Evolutionary conservation across 2,797 vertebrate species (phyloP).

Genomic region (Syndactyla subalaris): DNA sequence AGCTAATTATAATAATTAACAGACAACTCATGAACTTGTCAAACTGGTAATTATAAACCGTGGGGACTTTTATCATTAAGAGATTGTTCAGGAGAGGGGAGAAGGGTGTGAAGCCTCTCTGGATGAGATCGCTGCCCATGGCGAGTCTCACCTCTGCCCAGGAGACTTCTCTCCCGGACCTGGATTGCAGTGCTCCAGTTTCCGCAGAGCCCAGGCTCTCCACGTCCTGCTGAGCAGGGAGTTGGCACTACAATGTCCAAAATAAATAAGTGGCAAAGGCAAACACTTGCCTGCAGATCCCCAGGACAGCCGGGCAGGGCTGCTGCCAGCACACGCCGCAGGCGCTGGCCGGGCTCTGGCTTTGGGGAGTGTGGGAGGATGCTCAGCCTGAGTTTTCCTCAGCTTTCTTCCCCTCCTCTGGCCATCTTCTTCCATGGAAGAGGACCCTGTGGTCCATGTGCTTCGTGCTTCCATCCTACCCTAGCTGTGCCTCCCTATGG

Average conservation of each 20-base stretch:
- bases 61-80: slow-evolving; percentile 76
- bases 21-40: slow-evolving; percentile 83
- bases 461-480: accelerated
- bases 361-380: accelerated
- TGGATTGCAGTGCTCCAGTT: neutral
- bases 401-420: neutral
- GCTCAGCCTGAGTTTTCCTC: neutral
- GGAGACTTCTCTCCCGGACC: neutral
- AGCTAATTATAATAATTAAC: slow-evolving; percentile 86
- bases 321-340: neutral
- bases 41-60: slow-evolving; percentile 83
- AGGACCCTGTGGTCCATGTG: accelerated
- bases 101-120: neutral
- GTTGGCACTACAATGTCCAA: accelerated
- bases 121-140: neutral
- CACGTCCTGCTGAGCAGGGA: neutral
- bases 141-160: neutral
- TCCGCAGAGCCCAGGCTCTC: accelerated
- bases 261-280: neutral
- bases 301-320: neutral
- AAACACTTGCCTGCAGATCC: neutral
- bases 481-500: neutral
- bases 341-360: neutral
- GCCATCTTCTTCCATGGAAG: accelerated
- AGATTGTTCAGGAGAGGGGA: slow-evolving; percentile 66